Conservation (phyloP, 2,113 vertebrate genomes). For the Tetraodon nigroviridis region DNA sequence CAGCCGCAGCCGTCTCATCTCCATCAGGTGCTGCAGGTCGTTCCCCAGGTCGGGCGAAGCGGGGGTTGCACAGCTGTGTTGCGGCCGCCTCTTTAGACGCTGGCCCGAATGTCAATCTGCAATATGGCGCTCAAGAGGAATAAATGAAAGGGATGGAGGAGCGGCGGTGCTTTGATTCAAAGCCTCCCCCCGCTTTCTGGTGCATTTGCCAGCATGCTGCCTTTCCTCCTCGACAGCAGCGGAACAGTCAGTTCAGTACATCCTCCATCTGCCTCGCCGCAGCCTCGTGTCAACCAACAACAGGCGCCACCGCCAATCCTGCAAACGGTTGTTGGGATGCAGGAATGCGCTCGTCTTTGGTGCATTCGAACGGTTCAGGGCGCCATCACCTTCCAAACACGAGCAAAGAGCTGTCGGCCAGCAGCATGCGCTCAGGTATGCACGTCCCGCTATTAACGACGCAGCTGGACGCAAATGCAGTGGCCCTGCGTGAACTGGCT, state of each 20-base stretch:
- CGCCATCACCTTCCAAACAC: conserved; percentile 39
- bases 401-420: conserved; percentile 33
- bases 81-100: background rate
- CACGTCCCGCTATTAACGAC: conserved; percentile 9
- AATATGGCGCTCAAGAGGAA: conserved; percentile 15
- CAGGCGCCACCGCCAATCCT: conserved; percentile 65
- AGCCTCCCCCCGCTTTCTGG: background rate
- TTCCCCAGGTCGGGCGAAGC: too few species aligned
- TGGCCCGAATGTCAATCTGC: conserved; percentile 21
- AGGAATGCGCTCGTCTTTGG: conserved; percentile 53
- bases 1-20: conserved; percentile 57
- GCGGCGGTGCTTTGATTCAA: conserved; percentile 12
- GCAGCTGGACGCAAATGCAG: too few species aligned
- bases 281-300: conserved; percentile 64
- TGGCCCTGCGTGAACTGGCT: too few species aligned
- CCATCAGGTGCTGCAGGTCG: conserved; percentile 35
- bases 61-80: too few species aligned
- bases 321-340: conserved; percentile 53
- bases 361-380: conserved; percentile 53
- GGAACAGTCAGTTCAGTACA: conserved; percentile 62
- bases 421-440: background rate
- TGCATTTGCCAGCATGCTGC: conserved; percentile 7
- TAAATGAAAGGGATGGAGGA: conserved; percentile 15
- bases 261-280: conserved; percentile 54
- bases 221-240: conserved; percentile 29